Evolutionary conservation across 2,113 vertebrate species (phyloP).

Genomic region (Amia ocellicauda): DNA sequence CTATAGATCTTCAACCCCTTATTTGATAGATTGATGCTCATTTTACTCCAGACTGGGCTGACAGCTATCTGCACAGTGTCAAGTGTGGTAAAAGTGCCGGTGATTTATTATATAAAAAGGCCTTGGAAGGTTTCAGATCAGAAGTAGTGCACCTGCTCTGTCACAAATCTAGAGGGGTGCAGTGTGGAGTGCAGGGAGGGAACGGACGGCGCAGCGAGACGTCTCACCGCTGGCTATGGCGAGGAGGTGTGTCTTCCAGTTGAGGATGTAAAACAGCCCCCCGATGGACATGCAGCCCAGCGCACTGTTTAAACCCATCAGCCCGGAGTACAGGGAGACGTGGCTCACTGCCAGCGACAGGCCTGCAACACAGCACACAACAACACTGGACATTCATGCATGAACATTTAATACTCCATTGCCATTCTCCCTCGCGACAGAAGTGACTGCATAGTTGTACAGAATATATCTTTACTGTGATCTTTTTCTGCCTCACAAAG

Average conservation of each 20-base stretch:
- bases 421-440: background rate
- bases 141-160: no score
- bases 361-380: slow-evolving; percentile 34
- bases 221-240: slow-evolving; percentile 58
- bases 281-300: slow-evolving; percentile 65
- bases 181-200: background rate
- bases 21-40: no score
- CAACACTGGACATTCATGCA: no score
- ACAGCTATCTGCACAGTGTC: no score
- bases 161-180: background rate
- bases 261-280: slow-evolving; percentile 59
- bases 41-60: no score
- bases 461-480: background rate
- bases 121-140: no score
- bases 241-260: slow-evolving; percentile 59
- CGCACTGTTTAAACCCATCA: slow-evolving; percentile 63
- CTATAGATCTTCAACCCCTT: no score
- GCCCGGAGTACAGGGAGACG: slow-evolving; percentile 53
- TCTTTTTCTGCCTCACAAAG: background rate
- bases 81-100: no score
- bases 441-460: background rate
- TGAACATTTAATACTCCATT: background rate
- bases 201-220: background rate
- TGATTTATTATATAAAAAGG: no score
- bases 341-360: slow-evolving; percentile 57